Conservation (phyloP, 2,888 invertebrate species). For the Synanthedon formicaeformis region DNA sequence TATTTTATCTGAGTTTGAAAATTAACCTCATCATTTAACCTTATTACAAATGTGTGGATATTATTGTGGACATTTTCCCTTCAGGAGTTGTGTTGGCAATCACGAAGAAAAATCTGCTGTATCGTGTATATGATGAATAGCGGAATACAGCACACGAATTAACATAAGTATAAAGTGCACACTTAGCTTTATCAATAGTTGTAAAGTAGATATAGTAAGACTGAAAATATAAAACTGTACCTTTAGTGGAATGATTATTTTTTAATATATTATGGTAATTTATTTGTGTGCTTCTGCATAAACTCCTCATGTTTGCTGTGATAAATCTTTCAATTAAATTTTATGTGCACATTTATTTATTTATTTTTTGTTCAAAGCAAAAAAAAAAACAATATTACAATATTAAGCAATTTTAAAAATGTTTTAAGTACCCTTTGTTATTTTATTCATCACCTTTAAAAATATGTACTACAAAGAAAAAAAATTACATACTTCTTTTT, state of each 20-base stretch:
- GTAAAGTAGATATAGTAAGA: conserved; percentile 52
- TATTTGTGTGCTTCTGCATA: conserved; percentile 36
- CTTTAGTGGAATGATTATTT: conserved; percentile 22
- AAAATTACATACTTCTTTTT: too few relatives aligned
- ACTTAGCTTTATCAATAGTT: conserved; percentile 42
- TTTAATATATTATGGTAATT: conserved; percentile 8
- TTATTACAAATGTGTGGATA: not conserved
- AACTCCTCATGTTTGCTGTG: conserved; percentile 49
- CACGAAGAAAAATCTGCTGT: conserved; percentile 20
- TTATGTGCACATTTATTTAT: not conserved
- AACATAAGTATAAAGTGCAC: conserved; percentile 53
- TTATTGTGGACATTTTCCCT: not conserved
- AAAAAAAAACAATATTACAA: too few relatives aligned
- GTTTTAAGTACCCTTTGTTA: too few relatives aligned
- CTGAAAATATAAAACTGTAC: conserved; percentile 45
- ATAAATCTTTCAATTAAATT: conserved; percentile 17
- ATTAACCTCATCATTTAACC: too few relatives aligned
- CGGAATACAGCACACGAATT: conserved; percentile 48
- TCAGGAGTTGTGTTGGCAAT: not conserved
- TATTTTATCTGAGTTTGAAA: too few relatives aligned
- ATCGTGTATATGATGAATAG: conserved; percentile 24
- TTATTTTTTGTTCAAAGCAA: not conserved
- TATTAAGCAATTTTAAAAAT: not conserved
- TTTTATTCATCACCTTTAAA: too few relatives aligned
- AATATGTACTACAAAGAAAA: too few relatives aligned